A percentile compares a stretch with the other conserved stretches of the same genome.
Conservation (phyloP, 2,113 vertebrate species). For the Mustelus asterias region DNA sequence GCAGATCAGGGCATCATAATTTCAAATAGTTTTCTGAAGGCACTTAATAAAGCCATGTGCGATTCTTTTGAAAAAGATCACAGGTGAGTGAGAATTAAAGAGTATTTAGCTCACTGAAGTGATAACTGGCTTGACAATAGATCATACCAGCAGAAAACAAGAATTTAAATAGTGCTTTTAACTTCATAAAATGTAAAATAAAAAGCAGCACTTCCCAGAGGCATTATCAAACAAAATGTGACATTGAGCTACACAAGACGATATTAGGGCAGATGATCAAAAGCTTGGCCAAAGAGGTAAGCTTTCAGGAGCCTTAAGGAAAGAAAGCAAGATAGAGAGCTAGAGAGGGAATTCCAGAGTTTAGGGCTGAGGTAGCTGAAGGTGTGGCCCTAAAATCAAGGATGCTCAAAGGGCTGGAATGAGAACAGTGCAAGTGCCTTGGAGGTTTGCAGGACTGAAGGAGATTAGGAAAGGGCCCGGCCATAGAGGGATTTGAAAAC, state of each 20-base stretch:
- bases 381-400: too few relatives aligned
- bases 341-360: too few relatives aligned
- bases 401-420: background rate
- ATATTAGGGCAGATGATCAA: too few relatives aligned
- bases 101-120: background rate
- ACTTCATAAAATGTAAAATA: too few relatives aligned
- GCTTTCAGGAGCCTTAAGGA: too few relatives aligned
- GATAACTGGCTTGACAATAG: background rate
- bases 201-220: too few relatives aligned
- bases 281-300: too few relatives aligned
- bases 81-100: background rate
- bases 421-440: background rate
- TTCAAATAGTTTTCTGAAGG: conserved; percentile 39
- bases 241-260: too few relatives aligned
- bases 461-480: background rate
- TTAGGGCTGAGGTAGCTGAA: too few relatives aligned
- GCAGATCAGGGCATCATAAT: conserved; percentile 41
- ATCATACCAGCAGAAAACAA: background rate
- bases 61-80: background rate
- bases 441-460: background rate
- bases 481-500: background rate
- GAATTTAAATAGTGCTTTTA: too few relatives aligned
- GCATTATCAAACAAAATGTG: too few relatives aligned
- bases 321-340: too few relatives aligned
- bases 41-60: conserved; percentile 36